These are phyloP conservation scores for Odontomachus brunneus DNA, from an alignment of 1,140 invertebrate species.

Conservation along the genomic window DNA sequence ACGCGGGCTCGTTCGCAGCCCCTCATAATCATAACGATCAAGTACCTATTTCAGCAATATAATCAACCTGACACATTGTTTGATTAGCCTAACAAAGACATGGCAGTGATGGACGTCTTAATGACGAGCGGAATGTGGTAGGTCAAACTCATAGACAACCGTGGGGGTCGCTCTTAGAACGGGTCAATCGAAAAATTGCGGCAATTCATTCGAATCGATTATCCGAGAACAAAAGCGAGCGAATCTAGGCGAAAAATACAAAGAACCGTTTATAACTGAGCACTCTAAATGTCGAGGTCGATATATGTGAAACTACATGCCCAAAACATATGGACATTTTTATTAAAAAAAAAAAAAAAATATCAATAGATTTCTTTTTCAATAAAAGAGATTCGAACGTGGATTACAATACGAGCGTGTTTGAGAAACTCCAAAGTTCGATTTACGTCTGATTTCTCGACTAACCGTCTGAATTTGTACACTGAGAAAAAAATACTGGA, in stretches of 20 bases:
- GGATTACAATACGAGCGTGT: too few relatives aligned
- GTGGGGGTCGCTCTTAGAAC: background rate
- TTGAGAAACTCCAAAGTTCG: too few relatives aligned
- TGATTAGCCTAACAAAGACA: constrained; percentile 59
- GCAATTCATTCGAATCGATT: background rate
- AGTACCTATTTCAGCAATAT: constrained; percentile 57
- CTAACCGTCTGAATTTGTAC: too few relatives aligned
- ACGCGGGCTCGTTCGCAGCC: constrained; percentile 20
- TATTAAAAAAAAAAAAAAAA: too few relatives aligned
- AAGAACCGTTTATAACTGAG: background rate
- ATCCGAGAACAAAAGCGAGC: background rate
- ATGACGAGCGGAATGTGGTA: constrained; percentile 12
- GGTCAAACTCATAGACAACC: constrained; percentile 39
- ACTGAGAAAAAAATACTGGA: too few relatives aligned
- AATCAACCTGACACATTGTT: constrained; percentile 53
- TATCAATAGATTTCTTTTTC: too few relatives aligned
- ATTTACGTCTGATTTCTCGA: too few relatives aligned
- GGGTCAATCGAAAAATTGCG: constrained; percentile 21
- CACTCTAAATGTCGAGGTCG: background rate
- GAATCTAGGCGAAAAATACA: background rate
- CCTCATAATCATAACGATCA: constrained; percentile 62
- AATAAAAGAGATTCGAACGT: too few relatives aligned
- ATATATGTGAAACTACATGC: too few relatives aligned
- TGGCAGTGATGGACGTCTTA: constrained; percentile 41
- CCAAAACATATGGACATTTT: too few relatives aligned